Conservation (phyloP, 2,888 invertebrate genomes). For the Horisme vitalbata region DNA sequence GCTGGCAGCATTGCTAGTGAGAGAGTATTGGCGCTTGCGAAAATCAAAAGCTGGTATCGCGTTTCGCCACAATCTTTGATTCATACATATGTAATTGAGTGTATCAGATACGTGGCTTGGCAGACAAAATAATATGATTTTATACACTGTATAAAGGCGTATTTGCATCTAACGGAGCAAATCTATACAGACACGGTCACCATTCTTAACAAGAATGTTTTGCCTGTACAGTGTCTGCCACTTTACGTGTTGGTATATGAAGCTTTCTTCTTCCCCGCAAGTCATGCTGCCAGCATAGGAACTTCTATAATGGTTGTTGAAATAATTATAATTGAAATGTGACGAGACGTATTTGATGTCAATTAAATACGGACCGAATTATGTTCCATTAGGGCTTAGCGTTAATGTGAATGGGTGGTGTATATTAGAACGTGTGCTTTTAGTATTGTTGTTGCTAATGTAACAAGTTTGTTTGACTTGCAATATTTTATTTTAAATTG, state of each 20-base stretch:
- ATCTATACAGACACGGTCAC: too few relatives aligned
- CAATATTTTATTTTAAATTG: too few relatives aligned
- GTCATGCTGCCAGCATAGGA: conserved; percentile 10
- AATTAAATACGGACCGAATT: conserved; percentile 73
- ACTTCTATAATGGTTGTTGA: conserved; percentile 72
- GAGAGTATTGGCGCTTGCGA: not conserved
- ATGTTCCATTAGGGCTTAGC: conserved; percentile 62
- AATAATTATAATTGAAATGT: conserved; percentile 50
- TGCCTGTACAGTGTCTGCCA: too few relatives aligned
- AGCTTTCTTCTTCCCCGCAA: not conserved
- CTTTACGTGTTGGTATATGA: too few relatives aligned
- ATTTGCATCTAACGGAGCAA: too few relatives aligned
- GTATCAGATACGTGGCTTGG: too few relatives aligned
- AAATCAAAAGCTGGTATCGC: too few relatives aligned
- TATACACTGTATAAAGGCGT: too few relatives aligned
- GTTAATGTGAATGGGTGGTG: conserved; percentile 50
- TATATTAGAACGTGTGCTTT: conserved; percentile 45
- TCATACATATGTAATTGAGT: too few relatives aligned
- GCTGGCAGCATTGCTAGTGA: conserved; percentile 7
- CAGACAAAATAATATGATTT: too few relatives aligned
- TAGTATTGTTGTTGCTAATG: conserved; percentile 33
- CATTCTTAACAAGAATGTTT: too few relatives aligned
- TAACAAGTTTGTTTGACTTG: conserved; percentile 23
- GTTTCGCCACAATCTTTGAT: too few relatives aligned
- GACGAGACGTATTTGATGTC: conserved; percentile 60